Evolutionary conservation across 2,797 vertebrate genomes (phyloP).

Genomic region (Halcyon chelicuti): DNA sequence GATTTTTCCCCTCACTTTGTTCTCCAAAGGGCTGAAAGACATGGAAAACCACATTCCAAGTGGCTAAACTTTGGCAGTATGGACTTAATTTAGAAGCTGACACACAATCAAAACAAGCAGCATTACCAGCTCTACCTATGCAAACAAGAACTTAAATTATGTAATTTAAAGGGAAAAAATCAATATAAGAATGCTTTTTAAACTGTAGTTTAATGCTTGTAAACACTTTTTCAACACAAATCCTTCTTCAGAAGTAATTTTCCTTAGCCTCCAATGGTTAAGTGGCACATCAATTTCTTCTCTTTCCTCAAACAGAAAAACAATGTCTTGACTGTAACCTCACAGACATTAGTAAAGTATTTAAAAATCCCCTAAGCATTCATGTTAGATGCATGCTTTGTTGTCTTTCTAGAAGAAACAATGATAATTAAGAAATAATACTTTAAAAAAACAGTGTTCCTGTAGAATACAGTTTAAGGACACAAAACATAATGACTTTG

Average conservation of each 20-base stretch:
- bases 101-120: background rate
- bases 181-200: background rate
- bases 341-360: background rate
- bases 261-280: background rate
- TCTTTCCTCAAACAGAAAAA: background rate
- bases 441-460: background rate
- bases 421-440: background rate
- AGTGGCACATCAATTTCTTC: background rate
- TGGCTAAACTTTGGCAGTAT: background rate
- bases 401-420: background rate
- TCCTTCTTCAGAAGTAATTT: background rate
- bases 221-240: background rate
- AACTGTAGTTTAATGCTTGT: background rate
- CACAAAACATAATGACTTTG: background rate
- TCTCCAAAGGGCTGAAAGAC: background rate
- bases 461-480: background rate
- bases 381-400: background rate
- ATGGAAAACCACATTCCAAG: background rate
- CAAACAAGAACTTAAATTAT: background rate
- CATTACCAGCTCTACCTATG: background rate
- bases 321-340: background rate
- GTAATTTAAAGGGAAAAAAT: background rate
- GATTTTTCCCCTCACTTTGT: background rate
- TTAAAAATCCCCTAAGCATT: background rate
- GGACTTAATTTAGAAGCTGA: background rate